These are phyloP conservation scores for Pemphigus obesinymphae DNA, from an alignment of 1,140 invertebrate genomes.

Conservation along the genomic window DNA sequence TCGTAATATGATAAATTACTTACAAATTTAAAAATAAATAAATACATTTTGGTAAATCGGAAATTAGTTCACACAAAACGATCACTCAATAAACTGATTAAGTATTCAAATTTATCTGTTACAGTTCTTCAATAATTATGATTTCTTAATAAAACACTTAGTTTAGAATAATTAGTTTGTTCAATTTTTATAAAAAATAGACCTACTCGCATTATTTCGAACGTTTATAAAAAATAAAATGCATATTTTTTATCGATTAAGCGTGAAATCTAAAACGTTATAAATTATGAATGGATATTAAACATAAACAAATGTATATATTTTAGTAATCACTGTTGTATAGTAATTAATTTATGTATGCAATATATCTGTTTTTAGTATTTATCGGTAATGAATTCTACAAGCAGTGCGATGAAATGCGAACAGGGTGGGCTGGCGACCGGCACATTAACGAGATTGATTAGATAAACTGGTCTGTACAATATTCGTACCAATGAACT, in stretches of 20 bases:
- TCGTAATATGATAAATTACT: too few relatives aligned
- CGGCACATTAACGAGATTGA: slow-evolving; percentile 24
- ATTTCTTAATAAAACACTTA: too few relatives aligned
- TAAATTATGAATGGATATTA: not conserved
- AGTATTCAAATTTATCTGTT: too few relatives aligned
- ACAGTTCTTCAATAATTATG: too few relatives aligned
- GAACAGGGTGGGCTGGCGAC: slow-evolving; percentile 30
- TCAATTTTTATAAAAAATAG: too few relatives aligned
- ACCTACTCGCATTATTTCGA: too few relatives aligned
- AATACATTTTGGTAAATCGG: too few relatives aligned
- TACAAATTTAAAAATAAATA: too few relatives aligned
- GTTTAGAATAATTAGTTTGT: too few relatives aligned
- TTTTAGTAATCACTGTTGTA: slow-evolving; percentile 14
- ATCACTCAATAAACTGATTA: too few relatives aligned
- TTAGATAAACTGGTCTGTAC: slow-evolving; percentile 10
- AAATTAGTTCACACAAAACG: too few relatives aligned
- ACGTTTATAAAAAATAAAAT: too few relatives aligned
- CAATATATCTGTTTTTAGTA: not conserved
- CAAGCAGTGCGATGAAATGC: not conserved
- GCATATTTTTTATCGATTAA: not conserved
- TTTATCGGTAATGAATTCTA: slow-evolving; percentile 21
- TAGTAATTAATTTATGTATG: slow-evolving; percentile 21
- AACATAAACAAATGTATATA: not conserved
- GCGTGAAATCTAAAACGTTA: not conserved
- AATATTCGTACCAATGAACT: slow-evolving; percentile 9